phyloP scores from a whole-genome alignment of 1,140 invertebrate species.

The Drosophila cardini region DNA sequence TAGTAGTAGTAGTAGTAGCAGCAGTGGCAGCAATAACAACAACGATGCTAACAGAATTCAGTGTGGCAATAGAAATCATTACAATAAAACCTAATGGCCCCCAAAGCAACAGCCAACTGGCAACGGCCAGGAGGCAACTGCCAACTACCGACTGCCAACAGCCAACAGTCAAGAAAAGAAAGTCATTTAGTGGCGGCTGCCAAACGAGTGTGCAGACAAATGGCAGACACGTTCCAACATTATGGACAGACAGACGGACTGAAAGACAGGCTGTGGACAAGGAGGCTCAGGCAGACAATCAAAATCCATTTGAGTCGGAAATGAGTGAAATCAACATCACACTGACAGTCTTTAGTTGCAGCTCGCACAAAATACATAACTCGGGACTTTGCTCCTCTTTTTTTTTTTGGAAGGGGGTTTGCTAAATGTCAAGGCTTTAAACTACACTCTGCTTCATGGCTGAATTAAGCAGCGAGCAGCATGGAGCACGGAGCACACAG shows the following conservation, averaged over 20 bases:
- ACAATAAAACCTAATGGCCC: constrained; percentile 80
- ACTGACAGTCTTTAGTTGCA: constrained; percentile 30
- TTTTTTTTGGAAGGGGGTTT: background rate
- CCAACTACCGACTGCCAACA: constrained; percentile 13
- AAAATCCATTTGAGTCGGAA: constrained; percentile 82
- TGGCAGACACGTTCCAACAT: constrained; percentile 77
- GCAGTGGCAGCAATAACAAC: constrained; percentile 15
- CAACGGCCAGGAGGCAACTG: constrained; percentile 25
- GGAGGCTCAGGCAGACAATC: constrained; percentile 68
- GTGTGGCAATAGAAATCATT: constrained; percentile 81
- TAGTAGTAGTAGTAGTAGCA: constrained; percentile 3
- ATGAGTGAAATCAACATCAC: constrained; percentile 74
- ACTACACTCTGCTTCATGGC: constrained; percentile 38
- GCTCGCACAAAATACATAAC: constrained; percentile 29
- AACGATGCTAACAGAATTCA: constrained; percentile 16
- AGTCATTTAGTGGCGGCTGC: constrained; percentile 71
- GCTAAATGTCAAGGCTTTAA: constrained; percentile 65
- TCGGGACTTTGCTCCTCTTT: constrained; percentile 35
- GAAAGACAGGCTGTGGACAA: background rate
- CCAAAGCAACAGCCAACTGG: constrained; percentile 74
- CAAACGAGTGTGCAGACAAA: constrained; percentile 77
- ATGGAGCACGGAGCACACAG: no score
- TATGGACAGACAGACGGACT: constrained; percentile 30
- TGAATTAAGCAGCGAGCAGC: constrained; percentile 21
- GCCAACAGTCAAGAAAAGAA: constrained; percentile 66